These are phyloP conservation scores for Patagioenas fasciata DNA, from an alignment of 2,113 vertebrate species.

Conservation along the genomic window DNA sequence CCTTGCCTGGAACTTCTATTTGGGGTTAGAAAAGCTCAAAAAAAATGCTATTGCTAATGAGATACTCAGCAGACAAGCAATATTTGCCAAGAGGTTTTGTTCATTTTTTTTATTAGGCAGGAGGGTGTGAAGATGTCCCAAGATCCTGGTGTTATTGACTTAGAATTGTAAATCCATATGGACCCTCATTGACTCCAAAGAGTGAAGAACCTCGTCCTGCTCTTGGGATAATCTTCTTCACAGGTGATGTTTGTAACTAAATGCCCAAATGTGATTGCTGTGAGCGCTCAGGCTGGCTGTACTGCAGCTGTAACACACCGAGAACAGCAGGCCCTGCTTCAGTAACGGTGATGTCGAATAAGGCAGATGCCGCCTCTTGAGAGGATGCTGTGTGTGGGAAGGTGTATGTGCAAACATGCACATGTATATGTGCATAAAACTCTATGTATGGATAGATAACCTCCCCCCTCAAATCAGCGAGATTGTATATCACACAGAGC, in stretches of 20 bases:
- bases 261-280: fast-evolving
- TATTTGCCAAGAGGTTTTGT: background rate
- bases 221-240: background rate
- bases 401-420: background rate
- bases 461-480: background rate
- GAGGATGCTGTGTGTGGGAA: background rate
- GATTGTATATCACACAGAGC: fast-evolving
- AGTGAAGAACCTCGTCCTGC: background rate
- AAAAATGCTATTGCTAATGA: background rate
- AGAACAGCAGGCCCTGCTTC: background rate
- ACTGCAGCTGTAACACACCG: background rate
- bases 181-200: background rate
- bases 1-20: background rate
- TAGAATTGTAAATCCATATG: background rate
- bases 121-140: background rate
- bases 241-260: background rate
- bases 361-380: background rate
- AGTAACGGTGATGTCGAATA: background rate
- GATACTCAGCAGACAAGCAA: background rate
- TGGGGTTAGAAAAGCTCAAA: background rate
- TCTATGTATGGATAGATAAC: fast-evolving
- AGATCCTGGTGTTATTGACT: background rate
- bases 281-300: background rate
- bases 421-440: background rate
- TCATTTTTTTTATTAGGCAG: background rate